A percentile compares a stretch with the other conserved stretches of the same genome.
Conservation (phyloP, 2,113 vertebrate species). For the Thalassoma bifasciatum region DNA sequence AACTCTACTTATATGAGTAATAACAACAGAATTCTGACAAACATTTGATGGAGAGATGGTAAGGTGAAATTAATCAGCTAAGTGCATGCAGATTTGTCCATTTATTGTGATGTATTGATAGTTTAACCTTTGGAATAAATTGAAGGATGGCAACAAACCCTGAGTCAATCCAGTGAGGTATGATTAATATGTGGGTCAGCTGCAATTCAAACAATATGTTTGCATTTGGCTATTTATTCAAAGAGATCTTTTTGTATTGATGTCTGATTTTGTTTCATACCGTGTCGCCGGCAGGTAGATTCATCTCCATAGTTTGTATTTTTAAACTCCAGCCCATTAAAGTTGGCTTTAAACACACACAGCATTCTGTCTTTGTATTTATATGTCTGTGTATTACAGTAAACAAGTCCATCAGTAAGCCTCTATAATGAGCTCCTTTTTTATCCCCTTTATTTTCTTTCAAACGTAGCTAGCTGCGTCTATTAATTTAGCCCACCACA, state of each 20-base stretch:
- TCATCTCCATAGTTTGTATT: constrained; percentile 7
- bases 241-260: neutral
- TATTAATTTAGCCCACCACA: constrained; percentile 51
- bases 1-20: constrained; percentile 13
- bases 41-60: constrained; percentile 2
- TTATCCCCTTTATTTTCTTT: constrained; percentile 13
- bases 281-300: constrained; percentile 2
- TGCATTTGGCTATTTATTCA: neutral
- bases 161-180: neutral
- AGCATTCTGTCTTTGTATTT: constrained; percentile 17
- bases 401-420: constrained; percentile 24
- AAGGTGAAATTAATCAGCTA: constrained; percentile 6
- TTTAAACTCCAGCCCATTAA: constrained; percentile 33
- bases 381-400: constrained; percentile 26
- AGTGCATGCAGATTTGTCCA: constrained; percentile 12
- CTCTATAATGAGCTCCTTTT: constrained; percentile 45
- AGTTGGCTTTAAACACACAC: constrained; percentile 22
- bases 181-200: constrained; percentile 8
- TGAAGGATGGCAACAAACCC: neutral
- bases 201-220: neutral
- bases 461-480: constrained; percentile 29
- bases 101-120: constrained; percentile 11
- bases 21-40: constrained; percentile 26
- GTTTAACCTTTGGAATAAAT: constrained; percentile 1
- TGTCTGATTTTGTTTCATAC: constrained; percentile 13